Conservation (phyloP, 2,797 vertebrate species). For the Lateolabrax maculatus region DNA sequence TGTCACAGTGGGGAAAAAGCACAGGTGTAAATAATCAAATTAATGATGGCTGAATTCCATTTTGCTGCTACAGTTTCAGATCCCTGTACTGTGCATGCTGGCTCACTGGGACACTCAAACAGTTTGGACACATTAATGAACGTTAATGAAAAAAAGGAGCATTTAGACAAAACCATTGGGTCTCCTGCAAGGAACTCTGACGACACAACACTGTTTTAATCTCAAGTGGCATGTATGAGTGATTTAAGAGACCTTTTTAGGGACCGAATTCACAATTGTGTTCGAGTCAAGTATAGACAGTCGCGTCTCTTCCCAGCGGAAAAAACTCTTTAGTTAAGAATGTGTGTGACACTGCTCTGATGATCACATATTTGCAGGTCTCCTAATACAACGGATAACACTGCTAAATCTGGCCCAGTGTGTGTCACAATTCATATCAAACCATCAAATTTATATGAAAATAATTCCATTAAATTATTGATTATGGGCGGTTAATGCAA, state of each 20-base stretch:
- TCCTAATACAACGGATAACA: background rate
- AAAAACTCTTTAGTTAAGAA: too few species aligned
- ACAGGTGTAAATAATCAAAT: background rate
- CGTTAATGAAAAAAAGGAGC: background rate
- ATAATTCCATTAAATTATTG: too few species aligned
- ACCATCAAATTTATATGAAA: background rate
- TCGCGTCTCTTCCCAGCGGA: too few species aligned
- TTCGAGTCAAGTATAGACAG: too few species aligned
- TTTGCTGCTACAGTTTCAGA: background rate
- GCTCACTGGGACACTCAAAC: background rate
- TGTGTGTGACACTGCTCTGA: too few species aligned
- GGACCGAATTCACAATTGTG: too few species aligned
- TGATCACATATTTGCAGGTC: too few species aligned
- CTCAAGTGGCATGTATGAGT: background rate
- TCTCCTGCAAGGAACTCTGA: background rate
- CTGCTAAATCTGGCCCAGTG: background rate
- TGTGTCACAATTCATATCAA: background rate
- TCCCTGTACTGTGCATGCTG: background rate
- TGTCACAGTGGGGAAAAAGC: background rate
- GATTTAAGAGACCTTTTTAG: too few species aligned
- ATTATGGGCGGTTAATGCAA: too few species aligned
- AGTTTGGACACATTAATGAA: background rate
- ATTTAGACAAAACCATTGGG: background rate
- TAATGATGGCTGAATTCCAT: background rate
- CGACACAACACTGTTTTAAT: background rate